Conservation (phyloP, 2,113 vertebrate genomes). For the Anarhynchus alexandrinus region DNA sequence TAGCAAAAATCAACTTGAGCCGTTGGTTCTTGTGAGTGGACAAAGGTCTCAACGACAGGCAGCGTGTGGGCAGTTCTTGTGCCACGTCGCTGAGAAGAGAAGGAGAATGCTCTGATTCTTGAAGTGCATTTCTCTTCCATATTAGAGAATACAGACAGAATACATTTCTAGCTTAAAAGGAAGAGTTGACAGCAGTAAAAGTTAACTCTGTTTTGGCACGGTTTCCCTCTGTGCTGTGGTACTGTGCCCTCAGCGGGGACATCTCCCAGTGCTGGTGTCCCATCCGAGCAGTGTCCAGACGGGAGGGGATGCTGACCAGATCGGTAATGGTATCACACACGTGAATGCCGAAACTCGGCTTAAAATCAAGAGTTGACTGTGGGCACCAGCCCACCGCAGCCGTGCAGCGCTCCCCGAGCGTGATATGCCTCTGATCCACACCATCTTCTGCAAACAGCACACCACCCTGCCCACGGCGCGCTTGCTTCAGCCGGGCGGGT, state of each 20-base stretch:
- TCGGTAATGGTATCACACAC: background rate
- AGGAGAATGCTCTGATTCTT: background rate
- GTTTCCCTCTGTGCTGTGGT: background rate
- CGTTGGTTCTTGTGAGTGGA: background rate
- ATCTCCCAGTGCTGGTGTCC: background rate
- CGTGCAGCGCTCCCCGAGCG: too few relatives aligned
- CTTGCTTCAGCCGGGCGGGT: background rate
- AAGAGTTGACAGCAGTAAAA: background rate
- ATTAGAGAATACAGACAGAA: background rate
- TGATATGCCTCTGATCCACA: background rate
- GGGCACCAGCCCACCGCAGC: background rate
- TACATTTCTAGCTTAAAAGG: background rate
- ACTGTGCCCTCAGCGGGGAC: background rate
- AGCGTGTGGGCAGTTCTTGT: background rate
- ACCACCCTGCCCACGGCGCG: background rate
- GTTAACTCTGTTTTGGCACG: background rate
- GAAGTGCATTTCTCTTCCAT: background rate
- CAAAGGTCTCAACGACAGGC: rapidly evolving
- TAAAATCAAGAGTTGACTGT: background rate
- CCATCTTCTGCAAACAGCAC: background rate
- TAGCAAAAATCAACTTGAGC: rapidly evolving
- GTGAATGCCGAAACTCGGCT: background rate
- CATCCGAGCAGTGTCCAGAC: rapidly evolving
- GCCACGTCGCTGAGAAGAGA: background rate
- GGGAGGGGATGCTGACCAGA: background rate